Percentiles rank a stretch among this genome's conserved stretches.
Conservation (phyloP, 2,113 vertebrate genomes). For the Melanostigma gelatinosum region DNA sequence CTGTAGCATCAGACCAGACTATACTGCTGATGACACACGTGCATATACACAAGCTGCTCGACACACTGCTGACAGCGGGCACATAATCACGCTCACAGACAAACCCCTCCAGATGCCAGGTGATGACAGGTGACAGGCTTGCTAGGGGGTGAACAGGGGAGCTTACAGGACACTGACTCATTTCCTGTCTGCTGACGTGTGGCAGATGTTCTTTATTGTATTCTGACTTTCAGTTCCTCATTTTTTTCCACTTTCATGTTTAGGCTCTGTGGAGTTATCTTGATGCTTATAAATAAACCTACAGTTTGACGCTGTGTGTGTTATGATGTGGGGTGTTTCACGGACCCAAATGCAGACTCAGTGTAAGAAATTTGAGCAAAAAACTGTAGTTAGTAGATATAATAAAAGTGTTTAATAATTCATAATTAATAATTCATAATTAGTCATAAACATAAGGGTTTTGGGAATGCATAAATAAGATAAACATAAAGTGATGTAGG, state of each 20-base stretch:
- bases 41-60: constrained; percentile 21
- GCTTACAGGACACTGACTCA: constrained; percentile 64
- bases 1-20: constrained; percentile 35
- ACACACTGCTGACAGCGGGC: constrained; percentile 21
- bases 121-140: constrained; percentile 63
- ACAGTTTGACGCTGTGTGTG: neutral
- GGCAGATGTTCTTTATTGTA: constrained; percentile 51
- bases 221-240: constrained; percentile 27
- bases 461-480: too few species aligned
- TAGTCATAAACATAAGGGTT: too few species aligned
- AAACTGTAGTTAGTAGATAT: too few species aligned
- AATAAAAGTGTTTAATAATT: too few species aligned
- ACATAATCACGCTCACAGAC: constrained; percentile 12
- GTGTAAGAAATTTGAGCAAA: too few species aligned
- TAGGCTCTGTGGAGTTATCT: neutral
- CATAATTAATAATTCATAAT: too few species aligned
- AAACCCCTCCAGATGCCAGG: constrained; percentile 52
- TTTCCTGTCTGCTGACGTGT: constrained; percentile 47
- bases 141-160: constrained; percentile 43
- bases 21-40: constrained; percentile 21
- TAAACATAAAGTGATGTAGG: too few species aligned
- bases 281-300: neutral
- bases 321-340: too few species aligned
- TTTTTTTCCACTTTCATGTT: neutral
- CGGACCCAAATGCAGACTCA: too few species aligned